Percentiles rank a stretch among this genome's conserved stretches.
Conservation (phyloP, 2,888 invertebrate species). For the Cheilosia vulpina region DNA sequence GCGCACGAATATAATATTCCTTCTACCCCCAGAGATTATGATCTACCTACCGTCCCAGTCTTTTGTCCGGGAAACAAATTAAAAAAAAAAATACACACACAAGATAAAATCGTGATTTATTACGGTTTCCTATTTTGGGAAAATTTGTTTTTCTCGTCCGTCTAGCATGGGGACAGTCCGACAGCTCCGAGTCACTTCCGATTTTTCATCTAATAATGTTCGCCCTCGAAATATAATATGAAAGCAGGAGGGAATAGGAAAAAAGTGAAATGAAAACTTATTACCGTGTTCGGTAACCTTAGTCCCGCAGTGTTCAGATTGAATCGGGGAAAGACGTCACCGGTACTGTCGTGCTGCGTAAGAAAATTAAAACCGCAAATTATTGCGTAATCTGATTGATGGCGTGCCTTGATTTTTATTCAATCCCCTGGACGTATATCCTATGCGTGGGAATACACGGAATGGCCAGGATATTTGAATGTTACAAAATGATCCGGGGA, state of each 20-base stretch:
- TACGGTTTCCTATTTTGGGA: conserved; percentile 59
- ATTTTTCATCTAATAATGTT: conserved; percentile 67
- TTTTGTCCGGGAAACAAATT: conserved; percentile 59
- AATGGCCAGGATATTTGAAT: conserved; percentile 29
- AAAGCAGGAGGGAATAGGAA: conserved; percentile 27
- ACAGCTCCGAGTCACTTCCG: conserved; percentile 56
- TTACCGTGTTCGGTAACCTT: conserved; percentile 56
- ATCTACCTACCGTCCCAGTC: conserved; percentile 40
- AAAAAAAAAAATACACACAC: conserved; percentile 51
- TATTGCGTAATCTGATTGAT: conserved; percentile 70
- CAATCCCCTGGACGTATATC: conserved; percentile 29
- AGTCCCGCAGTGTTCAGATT: conserved; percentile 52
- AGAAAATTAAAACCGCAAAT: conserved; percentile 66
- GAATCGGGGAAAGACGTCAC: conserved; percentile 46
- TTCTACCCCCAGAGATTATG: conserved; percentile 40
- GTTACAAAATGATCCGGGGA: conserved; percentile 32
- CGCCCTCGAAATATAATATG: conserved; percentile 40
- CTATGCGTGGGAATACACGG: not conserved
- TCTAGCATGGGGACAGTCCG: conserved; percentile 31
- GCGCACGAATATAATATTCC: conserved; percentile 20
- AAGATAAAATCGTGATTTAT: conserved; percentile 72
- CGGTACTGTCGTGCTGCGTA: conserved; percentile 42
- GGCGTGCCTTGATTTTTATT: conserved; percentile 49
- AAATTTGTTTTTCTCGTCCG: conserved; percentile 52
- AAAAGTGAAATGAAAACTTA: conserved; percentile 61